A percentile compares a stretch with the other conserved stretches of the same genome.
Conservation (phyloP, 2,888 invertebrate genomes). For the Ormyrus labotus region DNA sequence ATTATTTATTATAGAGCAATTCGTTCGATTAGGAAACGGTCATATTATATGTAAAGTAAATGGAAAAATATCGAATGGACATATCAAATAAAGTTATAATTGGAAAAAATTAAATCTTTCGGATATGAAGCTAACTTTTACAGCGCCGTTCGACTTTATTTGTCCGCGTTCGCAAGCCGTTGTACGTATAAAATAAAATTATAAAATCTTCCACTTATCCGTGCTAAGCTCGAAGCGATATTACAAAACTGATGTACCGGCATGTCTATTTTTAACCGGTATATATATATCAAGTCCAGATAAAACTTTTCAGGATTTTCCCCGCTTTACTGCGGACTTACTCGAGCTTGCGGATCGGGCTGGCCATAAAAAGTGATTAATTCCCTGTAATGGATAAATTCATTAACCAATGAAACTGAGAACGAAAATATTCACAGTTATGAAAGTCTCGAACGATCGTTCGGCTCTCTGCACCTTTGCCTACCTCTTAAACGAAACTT, state of each 20-base stretch:
- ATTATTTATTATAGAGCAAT: no score
- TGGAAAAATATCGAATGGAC: no score
- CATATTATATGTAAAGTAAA: no score
- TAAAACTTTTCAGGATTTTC: slow-evolving; percentile 1
- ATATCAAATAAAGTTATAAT: no score
- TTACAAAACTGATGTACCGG: not conserved
- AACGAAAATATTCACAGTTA: not conserved
- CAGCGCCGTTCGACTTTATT: no score
- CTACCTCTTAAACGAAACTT: not conserved
- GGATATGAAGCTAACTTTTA: no score
- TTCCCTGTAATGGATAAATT: slow-evolving; percentile 44
- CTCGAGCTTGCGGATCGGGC: not conserved
- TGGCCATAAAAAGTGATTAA: slow-evolving; percentile 37
- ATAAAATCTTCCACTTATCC: slow-evolving; percentile 17
- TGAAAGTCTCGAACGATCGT: slow-evolving; percentile 12
- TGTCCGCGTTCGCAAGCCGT: no score
- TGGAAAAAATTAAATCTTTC: no score
- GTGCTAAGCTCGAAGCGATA: slow-evolving; percentile 12
- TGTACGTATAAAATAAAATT: not conserved
- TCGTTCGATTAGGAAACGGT: no score
- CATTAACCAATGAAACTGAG: slow-evolving; percentile 32
- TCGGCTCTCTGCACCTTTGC: slow-evolving; percentile 26
- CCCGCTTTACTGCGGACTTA: not conserved
- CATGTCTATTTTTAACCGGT: not conserved
- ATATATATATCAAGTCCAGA: slow-evolving; percentile 10